These are phyloP conservation scores for Ctenopoma kingsleyae DNA, from an alignment of 2,797 vertebrate genomes.

Conservation along the genomic window DNA sequence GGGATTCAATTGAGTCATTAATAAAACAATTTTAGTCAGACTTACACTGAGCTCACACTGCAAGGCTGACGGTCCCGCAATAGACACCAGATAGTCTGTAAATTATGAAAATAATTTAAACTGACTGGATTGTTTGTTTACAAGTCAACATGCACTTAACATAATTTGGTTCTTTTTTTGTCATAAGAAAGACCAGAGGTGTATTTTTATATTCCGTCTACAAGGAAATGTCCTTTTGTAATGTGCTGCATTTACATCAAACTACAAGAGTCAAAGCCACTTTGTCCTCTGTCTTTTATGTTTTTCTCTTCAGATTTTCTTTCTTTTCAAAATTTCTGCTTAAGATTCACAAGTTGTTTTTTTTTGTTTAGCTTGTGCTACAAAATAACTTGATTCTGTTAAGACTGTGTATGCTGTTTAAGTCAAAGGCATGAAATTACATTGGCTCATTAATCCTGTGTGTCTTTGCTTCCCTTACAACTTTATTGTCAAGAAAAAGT, in stretches of 20 bases:
- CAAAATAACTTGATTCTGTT: no score
- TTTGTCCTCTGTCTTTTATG: no score
- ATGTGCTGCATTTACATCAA: background rate
- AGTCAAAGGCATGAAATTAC: no score
- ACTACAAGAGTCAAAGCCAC: no score
- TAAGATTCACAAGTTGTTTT: no score
- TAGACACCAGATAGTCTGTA: conserved; percentile 32
- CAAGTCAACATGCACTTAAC: background rate
- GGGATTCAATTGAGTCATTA: conserved; percentile 31
- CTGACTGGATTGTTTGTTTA: background rate
- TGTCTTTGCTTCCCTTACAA: no score
- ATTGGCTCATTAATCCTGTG: no score
- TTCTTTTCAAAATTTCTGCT: no score
- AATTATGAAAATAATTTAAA: background rate
- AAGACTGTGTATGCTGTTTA: no score
- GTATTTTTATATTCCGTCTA: background rate
- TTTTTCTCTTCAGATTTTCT: conserved; percentile 14
- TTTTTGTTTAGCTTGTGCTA: no score
- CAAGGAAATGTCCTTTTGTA: background rate
- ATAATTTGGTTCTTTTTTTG: no score
- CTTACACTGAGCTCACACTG: background rate
- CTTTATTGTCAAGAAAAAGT: no score
- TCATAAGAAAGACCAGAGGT: background rate
- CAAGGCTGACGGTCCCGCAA: background rate
- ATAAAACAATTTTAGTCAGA: conserved; percentile 32